Conservation (phyloP, 2,797 vertebrate genomes). For the Acanthurus leucopareius region DNA sequence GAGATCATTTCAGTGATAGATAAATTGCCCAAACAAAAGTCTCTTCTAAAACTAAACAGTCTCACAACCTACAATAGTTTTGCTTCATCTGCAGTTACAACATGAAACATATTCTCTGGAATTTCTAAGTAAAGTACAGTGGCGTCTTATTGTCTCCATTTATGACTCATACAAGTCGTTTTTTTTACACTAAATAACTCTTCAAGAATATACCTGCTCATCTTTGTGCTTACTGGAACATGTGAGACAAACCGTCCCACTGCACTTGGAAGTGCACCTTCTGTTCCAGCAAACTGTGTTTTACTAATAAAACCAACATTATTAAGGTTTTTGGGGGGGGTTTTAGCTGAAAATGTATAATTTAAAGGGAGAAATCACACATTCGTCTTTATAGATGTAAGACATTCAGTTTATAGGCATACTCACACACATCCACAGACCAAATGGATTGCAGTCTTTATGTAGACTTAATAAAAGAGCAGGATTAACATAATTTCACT, state of each 20-base stretch:
- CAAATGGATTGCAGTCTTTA: not conserved
- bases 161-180: slow-evolving; percentile 45
- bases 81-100: slow-evolving; percentile 21
- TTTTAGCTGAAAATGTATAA: not conserved
- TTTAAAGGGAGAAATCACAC: not conserved
- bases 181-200: not conserved
- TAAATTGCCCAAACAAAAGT: slow-evolving; percentile 20
- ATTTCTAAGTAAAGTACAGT: slow-evolving; percentile 22
- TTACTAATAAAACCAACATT: not conserved
- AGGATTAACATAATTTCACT: slow-evolving; percentile 22
- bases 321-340: not conserved
- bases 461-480: not conserved
- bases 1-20: slow-evolving; percentile 13
- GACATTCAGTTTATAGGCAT: not conserved
- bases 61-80: slow-evolving; percentile 18
- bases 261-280: not conserved
- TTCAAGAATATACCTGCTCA: not conserved
- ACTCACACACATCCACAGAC: not conserved
- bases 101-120: slow-evolving; percentile 37
- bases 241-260: not conserved
- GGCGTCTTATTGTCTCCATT: slow-evolving; percentile 26
- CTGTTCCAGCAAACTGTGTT: not conserved
- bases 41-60: slow-evolving; percentile 9
- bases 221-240: slow-evolving; percentile 15
- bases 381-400: not conserved